A percentile compares a stretch with the other conserved stretches of the same genome.
Conservation (phyloP, 2,888 invertebrate genomes). For the Vandiemenella viatica region DNA sequence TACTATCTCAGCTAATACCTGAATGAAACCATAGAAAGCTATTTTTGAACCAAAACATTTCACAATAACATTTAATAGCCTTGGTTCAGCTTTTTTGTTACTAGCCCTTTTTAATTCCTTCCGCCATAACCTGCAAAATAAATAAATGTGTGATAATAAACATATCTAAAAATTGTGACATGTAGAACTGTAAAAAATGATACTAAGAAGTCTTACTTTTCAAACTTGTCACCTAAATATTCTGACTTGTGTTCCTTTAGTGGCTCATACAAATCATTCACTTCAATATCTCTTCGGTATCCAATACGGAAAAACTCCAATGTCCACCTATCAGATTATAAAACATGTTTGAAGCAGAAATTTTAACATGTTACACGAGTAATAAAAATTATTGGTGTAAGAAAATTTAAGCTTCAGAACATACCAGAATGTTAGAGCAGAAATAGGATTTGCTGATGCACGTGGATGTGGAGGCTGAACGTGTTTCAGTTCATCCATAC, state of each 20-base stretch:
- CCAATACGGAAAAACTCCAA: slow-evolving; percentile 52
- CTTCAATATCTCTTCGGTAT: slow-evolving; percentile 46
- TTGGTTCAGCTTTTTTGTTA: background rate
- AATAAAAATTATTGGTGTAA: too few relatives aligned
- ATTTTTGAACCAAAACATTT: background rate
- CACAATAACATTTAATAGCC: background rate
- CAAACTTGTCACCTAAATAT: slow-evolving; percentile 45
- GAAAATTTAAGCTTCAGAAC: too few relatives aligned
- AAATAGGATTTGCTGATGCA: too few relatives aligned
- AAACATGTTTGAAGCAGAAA: too few relatives aligned
- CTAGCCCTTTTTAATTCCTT: background rate
- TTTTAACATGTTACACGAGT: too few relatives aligned
- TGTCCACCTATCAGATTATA: too few relatives aligned
- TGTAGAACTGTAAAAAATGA: background rate
- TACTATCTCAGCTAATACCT: background rate
- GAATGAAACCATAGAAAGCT: background rate
- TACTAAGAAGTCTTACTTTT: slow-evolving; percentile 22
- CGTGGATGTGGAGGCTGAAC: too few relatives aligned
- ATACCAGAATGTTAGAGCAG: too few relatives aligned
- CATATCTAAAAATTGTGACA: background rate
- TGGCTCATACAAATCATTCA: slow-evolving; percentile 48
- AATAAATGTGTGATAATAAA: background rate
- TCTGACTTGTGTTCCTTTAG: slow-evolving; percentile 52
- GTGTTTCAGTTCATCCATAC: too few relatives aligned
- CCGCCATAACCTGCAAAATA: background rate